Evolutionary conservation across 2,888 invertebrate species (phyloP).

Genomic region (Scaptomyza cyrtandrae): DNA sequence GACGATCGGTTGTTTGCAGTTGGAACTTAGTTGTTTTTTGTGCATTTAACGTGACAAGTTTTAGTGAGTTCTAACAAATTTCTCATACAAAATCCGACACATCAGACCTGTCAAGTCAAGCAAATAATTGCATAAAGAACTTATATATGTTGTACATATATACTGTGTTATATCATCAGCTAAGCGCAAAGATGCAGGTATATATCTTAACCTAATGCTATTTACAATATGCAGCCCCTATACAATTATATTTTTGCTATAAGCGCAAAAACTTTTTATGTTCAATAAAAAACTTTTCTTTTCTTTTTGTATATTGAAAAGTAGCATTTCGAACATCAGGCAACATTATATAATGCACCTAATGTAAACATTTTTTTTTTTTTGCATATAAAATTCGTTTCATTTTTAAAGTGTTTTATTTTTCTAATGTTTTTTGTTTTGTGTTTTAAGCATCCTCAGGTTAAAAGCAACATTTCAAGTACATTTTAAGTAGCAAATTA

Average conservation of each 20-base stretch:
- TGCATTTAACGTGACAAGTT: constrained; percentile 23
- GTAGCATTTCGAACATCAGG: too few relatives aligned
- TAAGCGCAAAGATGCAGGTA: not conserved
- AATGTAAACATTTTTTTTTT: too few relatives aligned
- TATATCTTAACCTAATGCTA: not conserved
- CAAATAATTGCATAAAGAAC: constrained; percentile 1
- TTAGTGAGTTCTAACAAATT: not conserved
- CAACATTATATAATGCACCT: too few relatives aligned
- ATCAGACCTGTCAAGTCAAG: not conserved
- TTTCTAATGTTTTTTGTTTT: not conserved
- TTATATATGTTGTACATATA: too few relatives aligned
- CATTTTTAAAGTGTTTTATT: not conserved
- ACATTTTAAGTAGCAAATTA: not conserved
- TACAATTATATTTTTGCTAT: not conserved
- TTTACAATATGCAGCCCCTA: not conserved
- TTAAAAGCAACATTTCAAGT: not conserved
- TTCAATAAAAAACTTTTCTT: too few relatives aligned
- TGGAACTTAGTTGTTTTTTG: constrained; percentile 18
- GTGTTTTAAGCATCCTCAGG: not conserved
- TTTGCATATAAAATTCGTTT: not conserved
- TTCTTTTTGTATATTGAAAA: too few relatives aligned
- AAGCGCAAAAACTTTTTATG: too few relatives aligned
- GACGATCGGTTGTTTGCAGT: constrained; percentile 20
- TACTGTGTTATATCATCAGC: not conserved
- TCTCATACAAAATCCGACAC: not conserved